Conservation (phyloP, 1,140 invertebrate genomes). For the Camponotus floridanus region DNA sequence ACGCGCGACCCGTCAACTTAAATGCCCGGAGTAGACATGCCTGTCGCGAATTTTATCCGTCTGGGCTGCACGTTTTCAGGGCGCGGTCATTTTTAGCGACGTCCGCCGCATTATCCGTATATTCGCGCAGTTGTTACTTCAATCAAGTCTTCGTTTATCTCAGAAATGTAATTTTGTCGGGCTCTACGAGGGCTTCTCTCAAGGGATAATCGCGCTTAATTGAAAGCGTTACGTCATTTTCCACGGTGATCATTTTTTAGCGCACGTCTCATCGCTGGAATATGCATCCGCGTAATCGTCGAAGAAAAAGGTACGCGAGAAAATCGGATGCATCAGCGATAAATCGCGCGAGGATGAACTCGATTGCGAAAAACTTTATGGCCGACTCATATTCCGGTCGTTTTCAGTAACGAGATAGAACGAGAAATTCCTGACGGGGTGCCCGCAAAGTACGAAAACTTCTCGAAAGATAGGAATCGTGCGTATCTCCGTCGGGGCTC, state of each 20-base stretch:
- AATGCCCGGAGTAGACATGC: constrained; percentile 14
- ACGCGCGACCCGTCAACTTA: constrained; percentile 45
- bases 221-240: background rate
- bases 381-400: constrained; percentile 11
- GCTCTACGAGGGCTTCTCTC: background rate
- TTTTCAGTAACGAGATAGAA: constrained; percentile 46
- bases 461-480: constrained; percentile 33
- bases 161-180: background rate
- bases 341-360: constrained; percentile 48
- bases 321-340: constrained; percentile 34
- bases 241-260: constrained; percentile 36
- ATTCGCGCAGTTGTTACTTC: constrained; percentile 11
- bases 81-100: constrained; percentile 7
- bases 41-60: constrained; percentile 25
- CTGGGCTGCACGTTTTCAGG: background rate
- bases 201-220: background rate
- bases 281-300: background rate
- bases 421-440: constrained; percentile 39
- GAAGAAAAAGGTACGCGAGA: background rate
- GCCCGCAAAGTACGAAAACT: background rate
- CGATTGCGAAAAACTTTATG: constrained; percentile 50
- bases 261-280: background rate
- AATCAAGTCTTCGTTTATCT: constrained; percentile 1
- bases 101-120: background rate
- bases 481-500: background rate